Conservation (phyloP, 2,888 invertebrate species). For the Amaurobius ferox region DNA sequence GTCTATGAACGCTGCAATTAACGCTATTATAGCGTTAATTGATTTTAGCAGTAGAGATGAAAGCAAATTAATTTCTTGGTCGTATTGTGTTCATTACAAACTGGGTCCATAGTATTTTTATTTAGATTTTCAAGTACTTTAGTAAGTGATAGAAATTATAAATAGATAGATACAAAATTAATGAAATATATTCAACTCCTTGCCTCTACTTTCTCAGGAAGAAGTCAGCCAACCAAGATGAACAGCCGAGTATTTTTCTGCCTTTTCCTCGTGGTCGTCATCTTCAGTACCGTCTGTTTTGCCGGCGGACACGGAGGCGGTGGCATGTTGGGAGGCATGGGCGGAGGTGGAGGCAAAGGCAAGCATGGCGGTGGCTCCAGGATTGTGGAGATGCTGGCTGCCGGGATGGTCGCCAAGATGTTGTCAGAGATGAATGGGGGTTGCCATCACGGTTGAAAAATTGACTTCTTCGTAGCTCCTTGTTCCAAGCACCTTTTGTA, state of each 20-base stretch:
- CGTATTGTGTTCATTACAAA: no score
- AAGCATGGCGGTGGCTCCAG: not conserved
- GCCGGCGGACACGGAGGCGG: not conserved
- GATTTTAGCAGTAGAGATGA: no score
- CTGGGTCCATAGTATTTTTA: no score
- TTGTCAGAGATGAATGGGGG: not conserved
- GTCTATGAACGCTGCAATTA: no score
- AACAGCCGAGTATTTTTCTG: not conserved
- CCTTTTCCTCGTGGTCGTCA: not conserved
- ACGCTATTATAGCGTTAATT: no score
- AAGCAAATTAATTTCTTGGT: no score
- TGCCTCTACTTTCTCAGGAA: not conserved
- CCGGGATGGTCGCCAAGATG: constrained; percentile 3
- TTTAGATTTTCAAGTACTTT: no score
- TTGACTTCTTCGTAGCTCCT: no score
- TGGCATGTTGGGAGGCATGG: not conserved
- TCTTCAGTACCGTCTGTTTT: not conserved
- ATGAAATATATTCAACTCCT: no score
- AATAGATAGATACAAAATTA: no score
- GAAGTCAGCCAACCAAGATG: not conserved
- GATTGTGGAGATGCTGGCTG: not conserved
- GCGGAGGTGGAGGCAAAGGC: not conserved
- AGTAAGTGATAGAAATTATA: no score
- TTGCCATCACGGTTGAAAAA: not conserved
- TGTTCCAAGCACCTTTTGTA: no score